A percentile compares a stretch with the other conserved stretches of the same genome.
Conservation (phyloP, 2,113 vertebrate species). For the Megaceryle torquata region DNA sequence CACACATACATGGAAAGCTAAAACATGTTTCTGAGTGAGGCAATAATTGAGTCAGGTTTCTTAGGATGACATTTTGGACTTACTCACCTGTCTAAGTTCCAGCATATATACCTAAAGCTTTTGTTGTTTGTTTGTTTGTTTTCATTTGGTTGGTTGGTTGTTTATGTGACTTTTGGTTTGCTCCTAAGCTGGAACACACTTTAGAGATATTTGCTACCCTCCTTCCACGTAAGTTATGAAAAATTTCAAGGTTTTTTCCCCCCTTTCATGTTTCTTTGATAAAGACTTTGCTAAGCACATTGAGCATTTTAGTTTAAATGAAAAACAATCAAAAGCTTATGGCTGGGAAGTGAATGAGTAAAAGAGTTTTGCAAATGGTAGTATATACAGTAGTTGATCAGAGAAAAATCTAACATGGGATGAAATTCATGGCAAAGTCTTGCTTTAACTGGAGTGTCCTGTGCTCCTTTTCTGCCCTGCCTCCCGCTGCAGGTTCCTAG, state of each 20-base stretch:
- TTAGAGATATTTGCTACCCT: constrained; percentile 4
- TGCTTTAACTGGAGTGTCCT: background rate
- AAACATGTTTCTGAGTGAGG: background rate
- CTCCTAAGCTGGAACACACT: background rate
- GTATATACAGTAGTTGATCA: background rate
- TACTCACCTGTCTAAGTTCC: background rate
- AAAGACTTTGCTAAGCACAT: background rate
- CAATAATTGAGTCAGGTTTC: background rate
- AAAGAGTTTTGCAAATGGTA: background rate
- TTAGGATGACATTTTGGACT: background rate
- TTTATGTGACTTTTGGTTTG: background rate
- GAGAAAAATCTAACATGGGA: background rate
- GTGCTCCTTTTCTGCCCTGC: background rate
- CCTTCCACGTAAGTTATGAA: background rate
- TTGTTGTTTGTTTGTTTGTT: background rate
- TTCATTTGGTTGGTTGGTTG: no score
- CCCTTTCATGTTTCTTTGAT: background rate
- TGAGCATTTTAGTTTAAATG: background rate
- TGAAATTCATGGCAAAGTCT: background rate
- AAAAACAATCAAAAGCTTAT: background rate
- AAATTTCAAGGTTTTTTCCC: background rate
- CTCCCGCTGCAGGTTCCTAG: background rate
- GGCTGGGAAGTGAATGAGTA: background rate
- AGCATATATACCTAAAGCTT: background rate
- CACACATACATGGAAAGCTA: background rate